These are phyloP conservation scores for Salmo trutta DNA, from an alignment of 2,797 vertebrate genomes.

Conservation along the genomic window DNA sequence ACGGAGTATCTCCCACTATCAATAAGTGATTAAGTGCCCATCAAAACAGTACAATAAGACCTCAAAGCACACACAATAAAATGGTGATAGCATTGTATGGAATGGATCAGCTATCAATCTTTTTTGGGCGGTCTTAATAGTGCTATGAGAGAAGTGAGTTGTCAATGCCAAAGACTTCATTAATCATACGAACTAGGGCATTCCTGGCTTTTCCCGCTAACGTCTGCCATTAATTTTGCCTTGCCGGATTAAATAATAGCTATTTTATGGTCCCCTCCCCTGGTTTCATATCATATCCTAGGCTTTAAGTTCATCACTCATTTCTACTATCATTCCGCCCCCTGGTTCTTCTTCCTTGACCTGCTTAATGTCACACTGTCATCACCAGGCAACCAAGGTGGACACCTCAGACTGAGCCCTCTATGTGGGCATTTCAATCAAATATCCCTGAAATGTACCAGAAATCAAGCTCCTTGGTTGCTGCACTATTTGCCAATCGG, in stretches of 20 bases:
- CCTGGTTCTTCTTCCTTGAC: background rate
- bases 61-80: constrained; percentile 59
- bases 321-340: constrained; percentile 16
- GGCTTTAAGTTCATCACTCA: constrained; percentile 29
- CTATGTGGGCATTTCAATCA: background rate
- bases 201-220: constrained; percentile 15
- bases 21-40: constrained; percentile 65
- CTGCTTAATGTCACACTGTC: constrained; percentile 25
- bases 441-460: background rate
- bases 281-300: constrained; percentile 19
- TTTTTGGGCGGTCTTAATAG: constrained; percentile 57
- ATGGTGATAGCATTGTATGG: constrained; percentile 44
- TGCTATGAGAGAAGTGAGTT: constrained; percentile 49
- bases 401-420: background rate
- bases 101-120: constrained; percentile 47
- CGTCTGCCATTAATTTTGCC: background rate
- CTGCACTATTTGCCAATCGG: background rate
- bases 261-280: constrained; percentile 22
- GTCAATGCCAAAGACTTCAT: constrained; percentile 64
- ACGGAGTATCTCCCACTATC: constrained; percentile 45
- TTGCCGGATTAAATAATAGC: constrained; percentile 21
- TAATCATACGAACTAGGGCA: constrained; percentile 54
- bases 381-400: background rate
- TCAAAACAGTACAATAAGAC: constrained; percentile 60
- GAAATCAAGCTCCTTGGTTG: background rate